Base-by-base conservation (phyloP, 2,888 invertebrate genomes). In the Agrotis exclamationis region DNA sequence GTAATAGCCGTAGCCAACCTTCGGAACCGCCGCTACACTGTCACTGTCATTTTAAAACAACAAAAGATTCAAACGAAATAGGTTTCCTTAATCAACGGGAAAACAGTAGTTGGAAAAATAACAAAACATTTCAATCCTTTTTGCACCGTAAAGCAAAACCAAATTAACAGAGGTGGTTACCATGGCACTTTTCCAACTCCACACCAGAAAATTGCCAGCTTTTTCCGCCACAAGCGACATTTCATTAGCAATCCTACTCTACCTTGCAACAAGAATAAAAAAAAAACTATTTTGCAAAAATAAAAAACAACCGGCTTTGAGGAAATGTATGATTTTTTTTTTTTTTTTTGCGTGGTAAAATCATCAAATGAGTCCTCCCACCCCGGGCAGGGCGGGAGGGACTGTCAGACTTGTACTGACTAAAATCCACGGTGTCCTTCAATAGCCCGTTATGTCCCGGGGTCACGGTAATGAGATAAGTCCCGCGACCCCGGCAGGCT, bases 181-280 rank as follows among this genome's bases (percentile, higher is more conserved):
- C 7, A 47, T 63, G 53, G 53, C 74, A 64, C 16, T 54, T 54
- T 64, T 54, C 54, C 65, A 71, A 54, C 33, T 54, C 11, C 7
- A 74, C 24, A 16, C 50, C 13, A 51, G n/a, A 39, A 16, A 13
- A 18, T 18, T 63, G 33, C 14, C 14, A 62, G 56, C 2, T 24
- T 51, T 45, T 48, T 50, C n/a, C 6, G 16, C 22, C n/a, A 24
- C 45, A 62, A 45, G 18, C n/a, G 5, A 70, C 24, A 74, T 53
- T 63, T 74, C 53, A 64, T 20, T 24, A 20, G 7, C 24, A 45
- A 74, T 47, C 20, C 18, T 6, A 18, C 33, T 22, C 18, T 14
- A 33, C 3, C 33, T 16, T 18, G 33, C 18, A 39, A 39, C 33
- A 39, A 47, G 16, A 62, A 62, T 62, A 14, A 20, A 59, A 39